These are phyloP conservation scores for Achatina immaculata DNA, from an alignment of 1,140 invertebrate species.

Conservation along the genomic window DNA sequence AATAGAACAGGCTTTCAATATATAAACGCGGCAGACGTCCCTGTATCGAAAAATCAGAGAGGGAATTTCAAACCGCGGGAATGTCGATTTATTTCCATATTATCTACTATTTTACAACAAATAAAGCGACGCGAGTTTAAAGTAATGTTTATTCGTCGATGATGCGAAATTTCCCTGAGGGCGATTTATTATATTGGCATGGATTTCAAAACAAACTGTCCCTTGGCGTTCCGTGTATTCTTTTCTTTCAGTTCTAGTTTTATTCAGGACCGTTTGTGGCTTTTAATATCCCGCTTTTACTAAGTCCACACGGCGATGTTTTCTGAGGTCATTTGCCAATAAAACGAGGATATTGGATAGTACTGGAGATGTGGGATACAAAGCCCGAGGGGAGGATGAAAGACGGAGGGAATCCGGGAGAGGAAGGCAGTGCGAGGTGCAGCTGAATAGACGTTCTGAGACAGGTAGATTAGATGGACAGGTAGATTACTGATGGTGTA, in stretches of 20 bases:
- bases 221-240: too few relatives aligned
- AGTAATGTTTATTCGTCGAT: constrained; percentile 24
- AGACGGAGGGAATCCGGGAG: too few relatives aligned
- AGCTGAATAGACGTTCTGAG: too few relatives aligned
- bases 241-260: neutral
- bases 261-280: neutral
- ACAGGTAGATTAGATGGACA: too few relatives aligned
- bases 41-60: neutral
- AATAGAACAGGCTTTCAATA: constrained; percentile 24
- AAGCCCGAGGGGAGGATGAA: too few relatives aligned
- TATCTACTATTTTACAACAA: constrained; percentile 25
- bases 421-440: too few relatives aligned
- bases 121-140: neutral
- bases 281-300: neutral
- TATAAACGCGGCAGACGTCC: neutral
- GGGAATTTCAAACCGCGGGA: neutral
- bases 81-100: constrained; percentile 8
- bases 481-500: too few relatives aligned
- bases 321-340: neutral
- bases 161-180: constrained; percentile 4
- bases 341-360: neutral
- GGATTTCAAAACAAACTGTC: neutral
- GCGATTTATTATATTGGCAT: constrained; percentile 15
- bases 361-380: neutral
- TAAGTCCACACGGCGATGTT: neutral